phyloP scores from a whole-genome alignment of 2,113 vertebrate species.

The Corydoras sp. region DNA sequence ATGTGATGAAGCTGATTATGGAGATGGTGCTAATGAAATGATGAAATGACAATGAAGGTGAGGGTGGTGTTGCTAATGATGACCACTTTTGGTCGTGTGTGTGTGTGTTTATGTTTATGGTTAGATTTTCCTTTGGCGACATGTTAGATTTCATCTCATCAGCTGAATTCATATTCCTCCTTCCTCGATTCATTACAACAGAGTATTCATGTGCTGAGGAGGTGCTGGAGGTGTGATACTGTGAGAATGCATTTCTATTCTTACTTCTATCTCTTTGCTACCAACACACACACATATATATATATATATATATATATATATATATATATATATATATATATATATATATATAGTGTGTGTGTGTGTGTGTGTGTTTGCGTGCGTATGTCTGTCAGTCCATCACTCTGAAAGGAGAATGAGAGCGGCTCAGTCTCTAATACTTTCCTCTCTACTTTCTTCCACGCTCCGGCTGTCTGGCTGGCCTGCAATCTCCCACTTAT shows the following conservation, averaged over 20 bases:
- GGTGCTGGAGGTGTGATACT: background rate
- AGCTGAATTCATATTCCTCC: background rate
- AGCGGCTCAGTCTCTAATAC: background rate
- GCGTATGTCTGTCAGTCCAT: background rate
- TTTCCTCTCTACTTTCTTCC: slow-evolving; percentile 10
- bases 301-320: background rate
- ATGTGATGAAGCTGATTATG: background rate
- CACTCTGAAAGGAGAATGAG: background rate
- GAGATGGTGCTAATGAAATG: background rate
- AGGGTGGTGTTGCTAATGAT: background rate
- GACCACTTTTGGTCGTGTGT: too few species aligned
- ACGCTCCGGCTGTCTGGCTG: background rate
- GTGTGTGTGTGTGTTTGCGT: too few species aligned
- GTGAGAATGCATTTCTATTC: background rate
- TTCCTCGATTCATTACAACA: background rate
- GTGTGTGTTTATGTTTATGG: too few species aligned
- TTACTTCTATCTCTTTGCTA: slow-evolving; percentile 27
- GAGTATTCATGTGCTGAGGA: background rate
- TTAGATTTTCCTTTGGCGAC: too few species aligned
- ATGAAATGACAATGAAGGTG: background rate
- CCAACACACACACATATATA: background rate
- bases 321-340: background rate
- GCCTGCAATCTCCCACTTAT: slow-evolving; percentile 12
- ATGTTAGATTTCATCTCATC: too few species aligned
- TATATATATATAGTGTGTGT: background rate